Conservation (phyloP, 2,113 vertebrate species). For the Microtus ochrogaster region DNA sequence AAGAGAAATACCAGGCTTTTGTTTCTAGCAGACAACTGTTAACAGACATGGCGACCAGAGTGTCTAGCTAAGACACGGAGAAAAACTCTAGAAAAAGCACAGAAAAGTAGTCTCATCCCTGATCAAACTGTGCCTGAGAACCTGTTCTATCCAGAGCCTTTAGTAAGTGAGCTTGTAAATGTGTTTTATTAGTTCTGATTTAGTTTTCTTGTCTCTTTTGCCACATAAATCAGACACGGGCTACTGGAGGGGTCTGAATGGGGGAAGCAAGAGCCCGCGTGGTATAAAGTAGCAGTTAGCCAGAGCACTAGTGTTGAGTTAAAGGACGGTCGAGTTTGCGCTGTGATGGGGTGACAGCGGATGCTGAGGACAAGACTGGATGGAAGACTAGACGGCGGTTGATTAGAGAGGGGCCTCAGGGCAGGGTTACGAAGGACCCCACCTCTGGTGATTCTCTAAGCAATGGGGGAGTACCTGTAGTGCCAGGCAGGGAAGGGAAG, state of each 20-base stretch:
- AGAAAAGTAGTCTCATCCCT: neutral
- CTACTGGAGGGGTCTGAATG: neutral
- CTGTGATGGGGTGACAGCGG: neutral
- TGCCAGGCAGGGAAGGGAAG: neutral
- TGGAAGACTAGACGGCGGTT: neutral
- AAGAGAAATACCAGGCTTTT: neutral
- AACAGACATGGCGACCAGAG: neutral
- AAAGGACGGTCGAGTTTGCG: neutral
- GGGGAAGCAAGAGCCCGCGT: neutral
- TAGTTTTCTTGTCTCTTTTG: constrained; percentile 7
- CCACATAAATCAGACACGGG: neutral
- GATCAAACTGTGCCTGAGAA: constrained; percentile 31
- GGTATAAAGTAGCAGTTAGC: neutral
- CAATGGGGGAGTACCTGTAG: neutral
- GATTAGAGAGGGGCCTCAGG: neutral
- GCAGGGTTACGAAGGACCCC: neutral
- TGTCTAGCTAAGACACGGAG: neutral
- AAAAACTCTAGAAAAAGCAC: constrained; percentile 7
- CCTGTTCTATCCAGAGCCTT: neutral
- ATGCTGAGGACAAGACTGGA: neutral
- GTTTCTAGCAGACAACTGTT: neutral
- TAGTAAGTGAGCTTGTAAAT: neutral
- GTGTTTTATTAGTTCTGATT: neutral
- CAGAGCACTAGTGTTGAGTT: neutral
- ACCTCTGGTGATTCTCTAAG: neutral